A percentile compares a stretch with the other conserved stretches of the same genome.
These are phyloP conservation scores for Alauda arvensis DNA, from an alignment of 2,797 vertebrate species.

Conservation along the genomic window DNA sequence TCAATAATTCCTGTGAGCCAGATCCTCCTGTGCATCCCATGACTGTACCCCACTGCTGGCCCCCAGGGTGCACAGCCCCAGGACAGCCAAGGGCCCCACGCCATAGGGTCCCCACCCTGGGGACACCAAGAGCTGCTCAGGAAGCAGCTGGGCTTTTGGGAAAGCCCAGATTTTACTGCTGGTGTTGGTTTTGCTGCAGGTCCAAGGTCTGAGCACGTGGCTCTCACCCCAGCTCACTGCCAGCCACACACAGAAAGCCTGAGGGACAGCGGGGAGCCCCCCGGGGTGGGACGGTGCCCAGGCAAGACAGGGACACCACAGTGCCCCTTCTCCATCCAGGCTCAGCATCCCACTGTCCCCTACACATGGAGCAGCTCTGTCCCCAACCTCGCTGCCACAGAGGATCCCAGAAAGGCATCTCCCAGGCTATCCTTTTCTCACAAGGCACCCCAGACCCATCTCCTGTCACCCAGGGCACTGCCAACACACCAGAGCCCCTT, in stretches of 20 bases:
- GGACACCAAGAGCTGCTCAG: neutral
- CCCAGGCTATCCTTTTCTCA: neutral
- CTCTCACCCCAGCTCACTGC: accelerated
- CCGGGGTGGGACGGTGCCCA: neutral
- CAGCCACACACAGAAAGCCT: accelerated
- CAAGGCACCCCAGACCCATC: neutral
- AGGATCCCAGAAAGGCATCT: neutral
- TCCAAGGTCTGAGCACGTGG: accelerated
- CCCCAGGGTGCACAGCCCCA: neutral
- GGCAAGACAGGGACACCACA: accelerated
- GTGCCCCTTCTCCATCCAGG: neutral
- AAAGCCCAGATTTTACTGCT: neutral
- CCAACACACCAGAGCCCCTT: neutral
- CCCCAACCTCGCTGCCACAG: accelerated
- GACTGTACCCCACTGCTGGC: neutral
- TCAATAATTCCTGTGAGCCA: accelerated
- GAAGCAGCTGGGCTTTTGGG: neutral
- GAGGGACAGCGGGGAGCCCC: accelerated
- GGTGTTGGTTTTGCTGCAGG: neutral
- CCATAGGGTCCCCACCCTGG: neutral
- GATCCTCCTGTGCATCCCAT: neutral
- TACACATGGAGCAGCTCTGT: neutral
- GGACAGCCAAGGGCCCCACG: accelerated
- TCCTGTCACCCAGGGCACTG: neutral
- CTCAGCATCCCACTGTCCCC: neutral